A percentile compares a stretch with the other conserved stretches of the same genome.
These are phyloP conservation scores for Andrena minutula DNA, from an alignment of 2,888 invertebrate genomes.

Conservation along the genomic window DNA sequence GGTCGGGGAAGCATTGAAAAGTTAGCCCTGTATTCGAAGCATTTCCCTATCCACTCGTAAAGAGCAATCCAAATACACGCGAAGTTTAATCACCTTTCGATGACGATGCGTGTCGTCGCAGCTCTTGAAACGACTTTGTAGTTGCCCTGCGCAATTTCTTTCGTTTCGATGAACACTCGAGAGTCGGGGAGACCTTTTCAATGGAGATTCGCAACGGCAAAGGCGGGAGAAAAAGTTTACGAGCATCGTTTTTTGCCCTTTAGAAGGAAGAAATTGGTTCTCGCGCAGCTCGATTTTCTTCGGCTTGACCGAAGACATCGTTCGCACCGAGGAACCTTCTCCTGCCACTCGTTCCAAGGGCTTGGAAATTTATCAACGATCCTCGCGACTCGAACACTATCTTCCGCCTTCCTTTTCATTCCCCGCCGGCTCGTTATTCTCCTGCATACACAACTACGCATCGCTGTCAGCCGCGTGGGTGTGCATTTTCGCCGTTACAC, in stretches of 20 bases:
- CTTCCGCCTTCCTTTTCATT: constrained; percentile 32
- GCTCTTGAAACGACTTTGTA: not conserved
- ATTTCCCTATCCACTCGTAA: constrained; percentile 21
- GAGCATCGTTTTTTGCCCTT: constrained; percentile 12
- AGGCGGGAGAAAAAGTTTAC: not conserved
- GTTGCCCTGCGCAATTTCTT: not conserved
- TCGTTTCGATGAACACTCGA: not conserved
- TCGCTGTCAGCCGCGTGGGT: not conserved
- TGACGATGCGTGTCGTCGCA: not conserved
- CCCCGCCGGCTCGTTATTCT: constrained; percentile 25
- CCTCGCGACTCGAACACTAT: not conserved
- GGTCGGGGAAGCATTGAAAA: constrained; percentile 38
- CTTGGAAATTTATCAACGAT: constrained; percentile 67
- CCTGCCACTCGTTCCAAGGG: constrained; percentile 41
- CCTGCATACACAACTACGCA: not conserved
- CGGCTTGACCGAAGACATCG: constrained; percentile 3
- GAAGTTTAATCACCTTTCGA: not conserved
- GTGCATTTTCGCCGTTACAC: constrained; percentile 8
- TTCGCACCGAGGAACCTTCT: not conserved
- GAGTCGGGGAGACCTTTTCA: not conserved
- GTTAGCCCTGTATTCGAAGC: constrained; percentile 28
- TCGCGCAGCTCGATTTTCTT: constrained; percentile 12
- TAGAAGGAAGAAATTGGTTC: constrained; percentile 13
- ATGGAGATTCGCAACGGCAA: not conserved
- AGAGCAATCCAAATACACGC: constrained; percentile 24